phyloP scores from a whole-genome alignment of 2,797 vertebrate species.

The Vireo griseus region DNA sequence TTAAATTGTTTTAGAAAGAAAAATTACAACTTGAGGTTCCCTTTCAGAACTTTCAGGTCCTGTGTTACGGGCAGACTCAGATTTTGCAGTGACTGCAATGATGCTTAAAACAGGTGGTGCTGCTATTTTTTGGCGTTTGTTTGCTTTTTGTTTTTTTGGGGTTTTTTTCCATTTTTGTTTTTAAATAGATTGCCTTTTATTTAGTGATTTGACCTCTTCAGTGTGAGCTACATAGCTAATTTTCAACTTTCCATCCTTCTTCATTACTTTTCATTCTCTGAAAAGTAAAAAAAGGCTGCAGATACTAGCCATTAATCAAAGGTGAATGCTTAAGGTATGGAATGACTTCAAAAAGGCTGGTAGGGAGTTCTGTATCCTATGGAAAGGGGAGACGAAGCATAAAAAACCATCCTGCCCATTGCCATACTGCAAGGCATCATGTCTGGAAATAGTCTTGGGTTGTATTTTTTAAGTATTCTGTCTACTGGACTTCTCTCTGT shows the following conservation, averaged over 20 bases:
- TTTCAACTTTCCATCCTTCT: neutral
- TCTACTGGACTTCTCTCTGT: neutral
- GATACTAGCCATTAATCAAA: neutral
- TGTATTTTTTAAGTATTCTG: neutral
- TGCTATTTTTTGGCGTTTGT: neutral
- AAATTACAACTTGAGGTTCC: neutral
- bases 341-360: neutral
- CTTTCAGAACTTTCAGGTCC: neutral
- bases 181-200: neutral
- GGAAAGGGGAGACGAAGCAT: neutral
- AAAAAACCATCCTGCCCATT: accelerated
- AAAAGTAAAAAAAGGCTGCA: neutral
- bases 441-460: neutral
- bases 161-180: neutral
- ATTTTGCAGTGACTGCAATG: neutral
- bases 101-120: neutral
- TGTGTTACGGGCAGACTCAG: neutral
- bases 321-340: neutral
- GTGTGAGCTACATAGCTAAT: neutral
- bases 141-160: neutral
- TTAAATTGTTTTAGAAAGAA: neutral
- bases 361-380: neutral
- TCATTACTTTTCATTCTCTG: neutral
- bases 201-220: neutral
- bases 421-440: neutral